These are phyloP conservation scores for Uropetala carovei DNA, from an alignment of 2,888 invertebrate species.

Conservation along the genomic window DNA sequence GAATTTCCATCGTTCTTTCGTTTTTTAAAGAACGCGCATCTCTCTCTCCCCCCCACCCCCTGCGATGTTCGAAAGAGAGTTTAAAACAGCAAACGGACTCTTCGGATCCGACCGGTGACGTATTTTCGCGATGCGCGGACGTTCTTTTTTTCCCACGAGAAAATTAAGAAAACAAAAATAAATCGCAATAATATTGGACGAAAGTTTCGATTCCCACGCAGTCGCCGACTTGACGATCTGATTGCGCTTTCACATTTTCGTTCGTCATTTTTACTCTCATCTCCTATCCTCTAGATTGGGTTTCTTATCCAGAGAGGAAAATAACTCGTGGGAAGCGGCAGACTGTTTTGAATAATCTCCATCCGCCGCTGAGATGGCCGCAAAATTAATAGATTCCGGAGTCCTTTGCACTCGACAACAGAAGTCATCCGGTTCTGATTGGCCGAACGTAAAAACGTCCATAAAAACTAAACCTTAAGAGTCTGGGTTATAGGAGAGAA, in stretches of 20 bases:
- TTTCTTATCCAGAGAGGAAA: no score
- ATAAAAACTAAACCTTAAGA: slow-evolving; percentile 9
- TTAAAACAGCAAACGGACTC: no score
- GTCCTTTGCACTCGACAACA: background rate
- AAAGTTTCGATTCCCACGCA: no score
- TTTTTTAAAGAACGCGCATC: background rate
- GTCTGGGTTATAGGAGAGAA: slow-evolving; percentile 16
- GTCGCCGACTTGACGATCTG: no score
- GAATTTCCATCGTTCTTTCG: background rate
- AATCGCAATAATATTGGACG: no score
- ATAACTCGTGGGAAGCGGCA: background rate
- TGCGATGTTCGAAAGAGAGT: no score
- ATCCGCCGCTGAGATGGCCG: background rate
- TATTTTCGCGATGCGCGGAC: no score
- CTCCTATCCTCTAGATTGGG: background rate
- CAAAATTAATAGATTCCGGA: background rate
- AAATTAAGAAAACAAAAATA: no score
- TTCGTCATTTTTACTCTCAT: background rate
- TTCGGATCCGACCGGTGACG: no score
- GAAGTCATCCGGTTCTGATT: slow-evolving; percentile 26
- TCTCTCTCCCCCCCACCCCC: background rate
- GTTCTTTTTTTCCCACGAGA: no score
- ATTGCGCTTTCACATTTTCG: background rate
- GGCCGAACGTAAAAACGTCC: slow-evolving; percentile 43
- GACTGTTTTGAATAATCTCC: background rate